phyloP scores from a whole-genome alignment of 2,797 vertebrate species.

The Rhinichthys osculus region DNA sequence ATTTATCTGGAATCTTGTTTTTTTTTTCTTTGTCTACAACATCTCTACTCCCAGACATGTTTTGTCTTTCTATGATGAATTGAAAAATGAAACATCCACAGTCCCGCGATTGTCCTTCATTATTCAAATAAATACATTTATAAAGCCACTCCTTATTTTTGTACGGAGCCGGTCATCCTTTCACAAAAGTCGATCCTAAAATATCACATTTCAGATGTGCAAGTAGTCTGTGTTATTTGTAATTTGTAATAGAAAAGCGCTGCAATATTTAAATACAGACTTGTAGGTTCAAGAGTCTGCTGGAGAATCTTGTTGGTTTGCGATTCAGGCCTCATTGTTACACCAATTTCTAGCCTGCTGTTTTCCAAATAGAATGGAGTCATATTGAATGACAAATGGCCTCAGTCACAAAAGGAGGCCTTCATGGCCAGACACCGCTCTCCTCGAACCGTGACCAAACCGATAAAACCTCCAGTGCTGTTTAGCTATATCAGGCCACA shows the following conservation, averaged over 20 bases:
- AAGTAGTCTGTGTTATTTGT: conserved; percentile 4
- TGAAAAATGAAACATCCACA: conserved; percentile 35
- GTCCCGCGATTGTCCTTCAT: conserved; percentile 22
- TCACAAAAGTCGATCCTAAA: conserved; percentile 23
- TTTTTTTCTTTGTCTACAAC: conserved; percentile 20
- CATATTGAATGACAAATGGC: conserved; percentile 43
- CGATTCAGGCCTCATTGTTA: conserved; percentile 32
- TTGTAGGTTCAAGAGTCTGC: conserved; percentile 27
- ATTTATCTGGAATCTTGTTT: conserved; percentile 1
- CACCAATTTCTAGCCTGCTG: conserved; percentile 51
- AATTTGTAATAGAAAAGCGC: conserved; percentile 41
- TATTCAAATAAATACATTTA: conserved; percentile 43
- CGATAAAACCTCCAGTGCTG: conserved; percentile 48
- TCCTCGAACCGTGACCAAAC: conserved; percentile 39
- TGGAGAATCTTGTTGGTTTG: conserved; percentile 30
- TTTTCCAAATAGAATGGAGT: conserved; percentile 47
- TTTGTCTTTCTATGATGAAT: conserved; percentile 33
- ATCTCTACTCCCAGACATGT: conserved; percentile 22
- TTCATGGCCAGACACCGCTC: conserved; percentile 30
- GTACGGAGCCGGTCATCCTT: neutral
- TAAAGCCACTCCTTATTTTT: conserved; percentile 4
- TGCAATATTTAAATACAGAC: conserved; percentile 36
- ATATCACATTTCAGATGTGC: conserved; percentile 38
- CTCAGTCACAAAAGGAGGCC: conserved; percentile 42
- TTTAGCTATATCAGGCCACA: conserved; percentile 48